These are phyloP conservation scores for Nerophis lumbriciformis DNA, from an alignment of 2,113 vertebrate genomes.

Conservation along the genomic window DNA sequence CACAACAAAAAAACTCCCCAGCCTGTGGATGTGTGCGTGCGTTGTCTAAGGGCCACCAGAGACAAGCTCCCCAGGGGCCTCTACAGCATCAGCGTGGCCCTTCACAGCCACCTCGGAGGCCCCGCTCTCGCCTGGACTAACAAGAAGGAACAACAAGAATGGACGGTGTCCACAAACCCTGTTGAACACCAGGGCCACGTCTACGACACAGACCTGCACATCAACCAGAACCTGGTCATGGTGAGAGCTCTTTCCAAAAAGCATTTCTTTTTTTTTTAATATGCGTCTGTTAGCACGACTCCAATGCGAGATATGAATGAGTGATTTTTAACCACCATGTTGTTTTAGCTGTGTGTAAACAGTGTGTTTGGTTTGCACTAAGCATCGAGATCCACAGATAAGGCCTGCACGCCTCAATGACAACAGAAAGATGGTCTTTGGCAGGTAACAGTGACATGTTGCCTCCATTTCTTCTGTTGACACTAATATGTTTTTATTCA, in stretches of 20 bases:
- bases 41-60: slow-evolving; percentile 80
- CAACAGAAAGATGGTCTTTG: neutral
- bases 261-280: neutral
- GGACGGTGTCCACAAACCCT: slow-evolving; percentile 56
- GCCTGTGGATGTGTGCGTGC: slow-evolving; percentile 74
- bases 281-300: neutral
- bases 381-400: neutral
- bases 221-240: slow-evolving; percentile 77
- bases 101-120: slow-evolving; percentile 74
- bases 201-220: slow-evolving; percentile 74
- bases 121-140: slow-evolving; percentile 52
- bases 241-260: slow-evolving; percentile 65
- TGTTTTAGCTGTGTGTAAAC: neutral
- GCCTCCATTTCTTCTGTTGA: slow-evolving; percentile 12
- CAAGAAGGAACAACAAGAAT: slow-evolving; percentile 50
- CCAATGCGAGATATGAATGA: neutral
- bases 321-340: neutral
- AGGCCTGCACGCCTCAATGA: neutral
- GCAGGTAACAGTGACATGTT: slow-evolving; percentile 5
- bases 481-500: slow-evolving; percentile 38
- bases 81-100: slow-evolving; percentile 75
- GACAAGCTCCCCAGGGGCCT: slow-evolving; percentile 82
- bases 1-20: slow-evolving; percentile 54
- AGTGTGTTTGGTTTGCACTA: slow-evolving; percentile 4
- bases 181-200: slow-evolving; percentile 75